Percentiles rank a stretch among this genome's conserved stretches.
These are phyloP conservation scores for Callionymus lyra DNA, from an alignment of 2,113 vertebrate species.

Conservation along the genomic window DNA sequence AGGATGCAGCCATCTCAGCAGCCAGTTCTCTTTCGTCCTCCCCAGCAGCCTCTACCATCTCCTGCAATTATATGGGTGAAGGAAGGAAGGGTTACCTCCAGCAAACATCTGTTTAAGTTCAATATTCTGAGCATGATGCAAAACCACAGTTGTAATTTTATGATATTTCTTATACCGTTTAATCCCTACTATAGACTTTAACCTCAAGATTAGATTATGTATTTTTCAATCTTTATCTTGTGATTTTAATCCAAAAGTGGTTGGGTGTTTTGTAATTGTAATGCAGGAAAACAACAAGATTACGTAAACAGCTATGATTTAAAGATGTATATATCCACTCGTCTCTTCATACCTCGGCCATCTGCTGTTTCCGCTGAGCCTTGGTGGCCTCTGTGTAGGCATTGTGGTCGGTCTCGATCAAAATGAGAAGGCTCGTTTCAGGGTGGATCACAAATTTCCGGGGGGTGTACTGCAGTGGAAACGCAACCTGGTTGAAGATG, in stretches of 20 bases:
- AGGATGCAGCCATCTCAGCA: slow-evolving; percentile 96
- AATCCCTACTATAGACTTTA: too few relatives aligned
- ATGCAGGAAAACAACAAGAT: too few relatives aligned
- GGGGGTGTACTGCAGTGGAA: slow-evolving; percentile 91
- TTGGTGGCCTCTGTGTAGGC: slow-evolving; percentile 97
- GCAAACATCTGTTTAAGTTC: too few relatives aligned
- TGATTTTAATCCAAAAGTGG: too few relatives aligned
- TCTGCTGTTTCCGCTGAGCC: slow-evolving; percentile 96
- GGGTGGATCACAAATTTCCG: slow-evolving; percentile 97
- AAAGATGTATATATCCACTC: not conserved
- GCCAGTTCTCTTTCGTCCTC: slow-evolving; percentile 94
- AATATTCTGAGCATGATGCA: too few relatives aligned
- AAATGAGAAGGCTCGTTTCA: slow-evolving; percentile 89
- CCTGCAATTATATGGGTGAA: slow-evolving; percentile 55
- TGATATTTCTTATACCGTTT: too few relatives aligned
- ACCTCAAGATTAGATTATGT: too few relatives aligned
- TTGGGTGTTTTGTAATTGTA: too few relatives aligned
- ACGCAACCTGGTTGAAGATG: slow-evolving; percentile 97
- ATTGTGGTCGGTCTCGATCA: slow-evolving; percentile 97
- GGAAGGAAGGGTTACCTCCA: too few relatives aligned
- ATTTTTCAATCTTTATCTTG: too few relatives aligned
- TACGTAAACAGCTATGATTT: too few relatives aligned
- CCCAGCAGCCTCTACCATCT: slow-evolving; percentile 98
- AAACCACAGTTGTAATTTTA: too few relatives aligned
- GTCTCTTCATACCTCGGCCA: slow-evolving; percentile 81